Evolutionary conservation across 2,797 vertebrate species (phyloP), one percentile per base, ranked within the genome.

Genomic region (Carduelis carduelis): DNA sequence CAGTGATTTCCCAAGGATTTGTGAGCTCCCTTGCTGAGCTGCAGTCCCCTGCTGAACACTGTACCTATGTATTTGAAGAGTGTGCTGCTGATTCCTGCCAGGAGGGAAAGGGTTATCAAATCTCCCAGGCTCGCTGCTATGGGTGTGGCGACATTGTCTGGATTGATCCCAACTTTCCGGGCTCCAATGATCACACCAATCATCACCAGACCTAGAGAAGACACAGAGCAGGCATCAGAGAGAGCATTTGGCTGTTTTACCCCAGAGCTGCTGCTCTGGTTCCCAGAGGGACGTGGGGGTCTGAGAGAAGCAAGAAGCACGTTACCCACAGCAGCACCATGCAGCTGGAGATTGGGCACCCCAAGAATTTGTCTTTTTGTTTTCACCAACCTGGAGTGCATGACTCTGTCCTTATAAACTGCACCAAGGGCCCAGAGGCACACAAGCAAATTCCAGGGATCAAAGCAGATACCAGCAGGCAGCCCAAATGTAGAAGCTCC

Each of bases 121-220:
- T 99, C 99, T 32, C 99, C 99, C 30, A 99, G 98, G 94, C 99
- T 99, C 34, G 99, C 99, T 18, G 99, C 99, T 46, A 99, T 99
- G 43, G 99, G 99, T 3, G 99, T 99, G 88, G 99, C 99, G 1
- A 99, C 98, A 26, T 99, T 99, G 97, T 99, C 99, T 3, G 99
- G 99, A 96, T 99, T 99, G 95, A 99, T 98, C 60, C 99, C 98
- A 63, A 99, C 95, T 88, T 98, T 99, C 94, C 98, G 98, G 64
- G 99, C 98, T 60, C 98, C 98, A 7, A 99, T 98, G 91, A 99
- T 98, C 75, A 99, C 98, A 0, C 98, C 99, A 16, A 99, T 98
- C 99, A 99, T 99, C 95, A 99, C 98, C 94, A 99, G 76, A 81
- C 99, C 99, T 99, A 94, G 52, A 30, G 87, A 59, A 95, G 69